A percentile compares a stretch with the other conserved stretches of the same genome.
These are phyloP conservation scores for Microcebus murinus DNA, from an alignment of 2,113 vertebrate genomes.

Conservation along the genomic window DNA sequence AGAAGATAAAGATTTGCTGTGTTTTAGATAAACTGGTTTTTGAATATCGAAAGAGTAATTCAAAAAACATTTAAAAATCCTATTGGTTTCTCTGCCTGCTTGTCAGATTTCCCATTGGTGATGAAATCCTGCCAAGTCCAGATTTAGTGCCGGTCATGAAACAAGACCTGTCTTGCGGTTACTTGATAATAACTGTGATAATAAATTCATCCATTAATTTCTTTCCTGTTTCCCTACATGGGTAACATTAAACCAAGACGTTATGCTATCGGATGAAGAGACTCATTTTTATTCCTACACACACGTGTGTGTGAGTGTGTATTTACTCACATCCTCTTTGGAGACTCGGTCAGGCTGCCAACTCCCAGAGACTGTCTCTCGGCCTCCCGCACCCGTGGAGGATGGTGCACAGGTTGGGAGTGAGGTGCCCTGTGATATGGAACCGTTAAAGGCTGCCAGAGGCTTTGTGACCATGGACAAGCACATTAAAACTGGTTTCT, in stretches of 20 bases:
- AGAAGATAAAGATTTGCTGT: conserved; percentile 79
- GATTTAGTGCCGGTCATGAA: conserved; percentile 50
- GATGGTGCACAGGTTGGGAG: background rate
- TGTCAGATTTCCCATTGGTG: conserved; percentile 81
- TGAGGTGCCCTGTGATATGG: background rate
- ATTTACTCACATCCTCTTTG: background rate
- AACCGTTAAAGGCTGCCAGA: background rate
- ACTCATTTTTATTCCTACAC: conserved; percentile 53
- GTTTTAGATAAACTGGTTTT: conserved; percentile 76
- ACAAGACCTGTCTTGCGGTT: conserved; percentile 70
- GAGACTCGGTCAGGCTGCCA: background rate
- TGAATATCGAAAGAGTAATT: conserved; percentile 75
- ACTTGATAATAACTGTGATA: conserved; percentile 72
- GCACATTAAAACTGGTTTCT: background rate
- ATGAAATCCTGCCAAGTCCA: conserved; percentile 73
- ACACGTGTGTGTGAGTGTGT: background rate
- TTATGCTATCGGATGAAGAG: conserved; percentile 68
- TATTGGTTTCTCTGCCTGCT: conserved; percentile 75
- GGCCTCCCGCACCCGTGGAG: background rate
- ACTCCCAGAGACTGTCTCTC: background rate
- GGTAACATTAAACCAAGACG: conserved; percentile 62
- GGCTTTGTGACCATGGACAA: background rate
- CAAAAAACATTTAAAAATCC: conserved; percentile 72
- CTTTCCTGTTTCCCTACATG: conserved; percentile 75
- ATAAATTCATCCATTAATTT: conserved; percentile 79